These are phyloP conservation scores for Dasyurus viverrinus DNA, from an alignment of 2,113 vertebrate genomes.

Conservation along the genomic window DNA sequence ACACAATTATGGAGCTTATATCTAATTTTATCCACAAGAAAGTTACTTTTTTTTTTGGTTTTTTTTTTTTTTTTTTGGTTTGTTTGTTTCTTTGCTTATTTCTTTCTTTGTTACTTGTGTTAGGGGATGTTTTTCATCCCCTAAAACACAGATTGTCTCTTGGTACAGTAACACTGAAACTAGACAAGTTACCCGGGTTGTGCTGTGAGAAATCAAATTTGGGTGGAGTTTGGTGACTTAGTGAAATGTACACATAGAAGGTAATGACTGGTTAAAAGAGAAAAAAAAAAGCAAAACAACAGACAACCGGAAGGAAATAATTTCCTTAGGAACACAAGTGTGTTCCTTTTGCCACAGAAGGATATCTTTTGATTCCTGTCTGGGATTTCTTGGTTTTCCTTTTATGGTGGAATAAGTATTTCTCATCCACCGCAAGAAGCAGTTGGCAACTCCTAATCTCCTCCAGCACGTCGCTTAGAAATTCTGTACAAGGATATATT, in stretches of 20 bases:
- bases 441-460: slow-evolving; percentile 64
- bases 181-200: slow-evolving; percentile 55
- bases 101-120: not conserved
- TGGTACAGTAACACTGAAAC: slow-evolving; percentile 71
- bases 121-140: slow-evolving; percentile 20
- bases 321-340: slow-evolving; percentile 34
- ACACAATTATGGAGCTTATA: slow-evolving; percentile 82
- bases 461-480: slow-evolving; percentile 64
- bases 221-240: slow-evolving; percentile 35
- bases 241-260: slow-evolving; percentile 63
- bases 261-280: slow-evolving; percentile 60
- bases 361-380: slow-evolving; percentile 47
- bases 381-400: slow-evolving; percentile 55
- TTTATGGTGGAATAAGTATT: slow-evolving; percentile 40
- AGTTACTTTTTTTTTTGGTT: slow-evolving; percentile 73
- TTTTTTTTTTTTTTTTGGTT: not conserved
- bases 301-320: slow-evolving; percentile 39
- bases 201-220: slow-evolving; percentile 58
- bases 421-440: slow-evolving; percentile 44
- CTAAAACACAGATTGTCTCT: slow-evolving; percentile 78
- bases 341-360: slow-evolving; percentile 56
- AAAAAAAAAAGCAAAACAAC: slow-evolving; percentile 53
- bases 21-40: slow-evolving; percentile 83
- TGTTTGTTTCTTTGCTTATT: not conserved
- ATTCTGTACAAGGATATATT: slow-evolving; percentile 51